Base-by-base conservation (phyloP, 1,140 invertebrate species). In the Drosophila obscura region DNA sequence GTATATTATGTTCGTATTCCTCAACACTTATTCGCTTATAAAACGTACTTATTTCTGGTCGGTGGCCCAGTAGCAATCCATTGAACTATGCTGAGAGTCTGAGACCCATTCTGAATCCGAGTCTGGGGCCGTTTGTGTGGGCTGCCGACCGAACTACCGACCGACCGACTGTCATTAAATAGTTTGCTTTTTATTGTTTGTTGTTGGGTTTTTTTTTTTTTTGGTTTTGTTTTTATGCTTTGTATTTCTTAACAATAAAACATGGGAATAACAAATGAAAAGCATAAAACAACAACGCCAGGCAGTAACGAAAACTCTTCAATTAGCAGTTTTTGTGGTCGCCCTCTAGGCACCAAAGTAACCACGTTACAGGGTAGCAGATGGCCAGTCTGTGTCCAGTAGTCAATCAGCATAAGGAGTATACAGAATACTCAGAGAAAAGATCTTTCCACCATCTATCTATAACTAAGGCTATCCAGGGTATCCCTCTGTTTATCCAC, bases 201-300 rank as follows among this genome's bases (percentile, higher is more conserved):
- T 65, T 15, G 44, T 1, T 19, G 31, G 60, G 4, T 24, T 22
- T 24, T 2, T 48, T 39, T 52, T 68, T 48, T 71, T 68, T 64
- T 44, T 62, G 26, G 51, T 50, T 43, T 59, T 45, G 13, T 56
- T 19, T 58, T 44, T 56, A 16, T 69, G 35, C 15, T 46, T 77
- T 64, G 66, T 48, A 58, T 73, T 59, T 82, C n/a, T 41, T 64
- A 76, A 73, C 80, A 84, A 83, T 83, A 75, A 82, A 82, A 62
- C 53, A 74, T 66, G 56, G 45, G 56, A 59, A 68, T 44, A 58
- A 48, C 72, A 75, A 76, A 68, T 65, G 49, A 55, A 50, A 26
- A 49, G 41, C n/a, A 58, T 39, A 67, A 67, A 55, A 26, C 11
- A 41, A 24, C 45, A 59, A 41, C 46, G 39, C 39, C 55, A 39